Evolutionary conservation across 2,888 invertebrate genomes (phyloP).

Genomic region (Pediacus dermestoides): DNA sequence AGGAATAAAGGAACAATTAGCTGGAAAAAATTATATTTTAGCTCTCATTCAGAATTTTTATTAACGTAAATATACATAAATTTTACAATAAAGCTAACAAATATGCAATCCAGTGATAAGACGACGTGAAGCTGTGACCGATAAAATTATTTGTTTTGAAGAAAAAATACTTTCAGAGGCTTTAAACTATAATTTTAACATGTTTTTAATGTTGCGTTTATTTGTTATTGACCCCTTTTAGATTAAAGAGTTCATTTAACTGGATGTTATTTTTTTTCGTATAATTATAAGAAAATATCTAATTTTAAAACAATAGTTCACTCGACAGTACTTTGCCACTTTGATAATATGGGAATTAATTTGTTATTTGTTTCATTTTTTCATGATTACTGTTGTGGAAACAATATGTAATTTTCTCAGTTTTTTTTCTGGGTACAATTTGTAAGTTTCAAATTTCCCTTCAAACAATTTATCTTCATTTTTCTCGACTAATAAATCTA

Average conservation of each 20-base stretch:
- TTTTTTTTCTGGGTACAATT: no score
- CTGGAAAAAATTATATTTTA: no score
- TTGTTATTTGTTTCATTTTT: conserved; percentile 30
- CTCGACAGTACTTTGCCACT: conserved; percentile 38
- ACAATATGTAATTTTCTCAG: conserved; percentile 11
- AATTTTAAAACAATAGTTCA: conserved; percentile 43
- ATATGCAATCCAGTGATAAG: no score
- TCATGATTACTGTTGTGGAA: conserved; percentile 17
- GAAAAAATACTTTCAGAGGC: conserved; percentile 30
- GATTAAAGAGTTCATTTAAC: conserved; percentile 47
- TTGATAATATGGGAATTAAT: conserved; percentile 31
- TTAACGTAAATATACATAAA: no score
- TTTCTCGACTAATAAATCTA: no score
- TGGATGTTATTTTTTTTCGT: conserved; percentile 34
- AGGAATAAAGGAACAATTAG: no score
- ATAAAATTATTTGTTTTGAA: conserved; percentile 45
- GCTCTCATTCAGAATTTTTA: no score
- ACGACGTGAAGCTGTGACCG: conserved; percentile 41
- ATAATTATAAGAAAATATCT: conserved; percentile 33
- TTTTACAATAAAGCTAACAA: no score
- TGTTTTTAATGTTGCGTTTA: conserved; percentile 34
- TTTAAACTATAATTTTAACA: conserved; percentile 29
- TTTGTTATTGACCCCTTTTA: conserved; percentile 46
- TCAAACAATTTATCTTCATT: no score
- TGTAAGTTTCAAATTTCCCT: no score